Conservation (phyloP, 2,888 invertebrate genomes). For the Dendrolimus pini region DNA sequence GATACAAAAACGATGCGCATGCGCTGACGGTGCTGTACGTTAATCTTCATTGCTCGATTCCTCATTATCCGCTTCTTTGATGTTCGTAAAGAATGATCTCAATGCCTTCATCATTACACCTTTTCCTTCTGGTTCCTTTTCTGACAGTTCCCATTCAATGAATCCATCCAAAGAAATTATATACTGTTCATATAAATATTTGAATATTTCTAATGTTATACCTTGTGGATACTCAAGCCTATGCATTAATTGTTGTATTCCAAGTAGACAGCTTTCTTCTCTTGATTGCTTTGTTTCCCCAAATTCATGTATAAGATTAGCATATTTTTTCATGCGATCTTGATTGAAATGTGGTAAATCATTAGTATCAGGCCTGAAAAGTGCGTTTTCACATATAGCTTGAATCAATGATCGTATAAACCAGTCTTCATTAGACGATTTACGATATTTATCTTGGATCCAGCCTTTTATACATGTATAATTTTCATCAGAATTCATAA, state of each 20-base stretch:
- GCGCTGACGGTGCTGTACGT: conserved; percentile 31
- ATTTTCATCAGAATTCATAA: conserved; percentile 58
- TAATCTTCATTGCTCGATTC: conserved; percentile 72
- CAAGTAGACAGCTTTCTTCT: conserved; percentile 90
- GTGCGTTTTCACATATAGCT: conserved; percentile 82
- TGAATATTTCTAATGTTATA: conserved; percentile 85
- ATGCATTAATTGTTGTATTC: conserved; percentile 87
- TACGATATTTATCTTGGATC: conserved; percentile 79
- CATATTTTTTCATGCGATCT: conserved; percentile 62
- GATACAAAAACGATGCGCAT: conserved; percentile 13
- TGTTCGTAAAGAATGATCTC: conserved; percentile 82
- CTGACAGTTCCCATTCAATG: conserved; percentile 85
- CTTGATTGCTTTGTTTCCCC: conserved; percentile 81
- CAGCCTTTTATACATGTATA: conserved; percentile 64
- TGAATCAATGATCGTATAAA: conserved; percentile 86
- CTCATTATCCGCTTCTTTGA: conserved; percentile 82
- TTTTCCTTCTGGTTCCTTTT: conserved; percentile 88
- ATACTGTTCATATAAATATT: conserved; percentile 85
- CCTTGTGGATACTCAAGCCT: conserved; percentile 90
- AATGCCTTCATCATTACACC: conserved; percentile 85
- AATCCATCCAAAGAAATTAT: conserved; percentile 89
- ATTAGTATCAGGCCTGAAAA: conserved; percentile 68
- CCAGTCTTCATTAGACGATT: conserved; percentile 77
- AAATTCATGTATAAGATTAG: conserved; percentile 80
- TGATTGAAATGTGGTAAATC: conserved; percentile 69